Base-by-base conservation (phyloP, 1,140 invertebrate species). In the Euwallacea similis region DNA sequence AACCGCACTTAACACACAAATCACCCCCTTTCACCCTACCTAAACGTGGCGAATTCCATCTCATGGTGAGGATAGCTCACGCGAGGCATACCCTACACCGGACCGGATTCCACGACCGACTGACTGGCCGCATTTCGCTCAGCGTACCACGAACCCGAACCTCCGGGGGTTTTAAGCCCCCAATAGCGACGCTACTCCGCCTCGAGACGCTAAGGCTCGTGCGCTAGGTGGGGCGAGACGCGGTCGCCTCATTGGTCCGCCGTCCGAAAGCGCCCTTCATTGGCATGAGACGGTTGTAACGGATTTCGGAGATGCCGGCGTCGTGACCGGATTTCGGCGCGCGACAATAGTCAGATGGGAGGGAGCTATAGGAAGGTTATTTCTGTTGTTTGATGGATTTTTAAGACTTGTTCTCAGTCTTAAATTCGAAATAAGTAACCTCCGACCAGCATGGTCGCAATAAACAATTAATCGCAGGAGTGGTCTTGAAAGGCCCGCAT, bases 11-110 rank as follows among this genome's bases (percentile, higher is more conserved):
- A 33, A 33, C 21, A 50, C 46, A 50, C 13, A 21, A 66, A 41
- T 56, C 21, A 56, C 43, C 21, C 21, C 21, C 21, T 33, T 50
- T 21, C 42, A 66, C 42, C 66, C 58, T 74, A 74, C 53, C 78
- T 75, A 59, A 75, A 79, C 47, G 76, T 74, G 15, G 75, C 76
- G 75, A 79, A 78, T 78, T 81, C 80, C 79, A 81, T 80, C 50
- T 80, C 80, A 79, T 82, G 79, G 67, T 81, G 71, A 72, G 71
- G 71, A 72, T 76, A 78, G 56, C 76, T 75, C 74, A 80, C 74
- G 63, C 79, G 79, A 77, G 79, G 79, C 80, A 81, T 81, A 64
- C 78, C 78, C 76, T 74, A 33, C 21, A 33, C 21, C 21, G 21
- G 21, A 71, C 71, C 71, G 59, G 67, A 69, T 74, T 69, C 72